These are phyloP conservation scores for Myripristis jacobus DNA, from an alignment of 2,797 vertebrate species.

Conservation along the genomic window DNA sequence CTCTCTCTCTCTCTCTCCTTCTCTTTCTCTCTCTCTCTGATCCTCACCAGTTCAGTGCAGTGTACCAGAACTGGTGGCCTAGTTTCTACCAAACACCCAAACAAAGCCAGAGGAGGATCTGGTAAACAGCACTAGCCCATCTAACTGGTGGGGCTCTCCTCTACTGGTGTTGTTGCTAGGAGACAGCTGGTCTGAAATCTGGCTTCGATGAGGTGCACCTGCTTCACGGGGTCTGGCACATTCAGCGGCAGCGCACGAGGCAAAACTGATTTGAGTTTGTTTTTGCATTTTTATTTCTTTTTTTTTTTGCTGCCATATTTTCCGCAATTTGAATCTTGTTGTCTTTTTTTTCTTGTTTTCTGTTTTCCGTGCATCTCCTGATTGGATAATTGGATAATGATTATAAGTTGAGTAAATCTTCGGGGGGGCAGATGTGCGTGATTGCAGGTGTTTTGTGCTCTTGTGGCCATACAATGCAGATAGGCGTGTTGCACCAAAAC, in stretches of 20 bases:
- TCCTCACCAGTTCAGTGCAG: slow-evolving; percentile 27
- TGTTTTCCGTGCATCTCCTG: slow-evolving; percentile 12
- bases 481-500: slow-evolving; percentile 17
- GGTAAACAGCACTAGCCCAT: slow-evolving; percentile 67
- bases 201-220: slow-evolving; percentile 72
- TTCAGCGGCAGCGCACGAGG: slow-evolving; percentile 40
- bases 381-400: slow-evolving; percentile 41
- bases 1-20: background rate
- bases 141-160: slow-evolving; percentile 63
- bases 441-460: slow-evolving; percentile 43
- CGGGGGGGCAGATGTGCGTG: slow-evolving; percentile 26
- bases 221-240: slow-evolving; percentile 60
- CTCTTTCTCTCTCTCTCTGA: slow-evolving; percentile 1
- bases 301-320: background rate
- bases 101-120: slow-evolving; percentile 69
- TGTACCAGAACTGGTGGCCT: slow-evolving; percentile 63
- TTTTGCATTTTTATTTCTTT: too few relatives aligned
- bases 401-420: slow-evolving; percentile 34
- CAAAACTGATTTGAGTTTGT: slow-evolving; percentile 27
- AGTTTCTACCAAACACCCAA: slow-evolving; percentile 73
- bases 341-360: slow-evolving; percentile 38
- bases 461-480: background rate
- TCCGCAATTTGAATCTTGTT: slow-evolving; percentile 35
- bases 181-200: slow-evolving; percentile 78
- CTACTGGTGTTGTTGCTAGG: slow-evolving; percentile 82